Percentiles rank a stretch among this genome's conserved stretches.
These are phyloP conservation scores for Lochmaea crataegi DNA, from an alignment of 2,888 invertebrate species.

Conservation along the genomic window DNA sequence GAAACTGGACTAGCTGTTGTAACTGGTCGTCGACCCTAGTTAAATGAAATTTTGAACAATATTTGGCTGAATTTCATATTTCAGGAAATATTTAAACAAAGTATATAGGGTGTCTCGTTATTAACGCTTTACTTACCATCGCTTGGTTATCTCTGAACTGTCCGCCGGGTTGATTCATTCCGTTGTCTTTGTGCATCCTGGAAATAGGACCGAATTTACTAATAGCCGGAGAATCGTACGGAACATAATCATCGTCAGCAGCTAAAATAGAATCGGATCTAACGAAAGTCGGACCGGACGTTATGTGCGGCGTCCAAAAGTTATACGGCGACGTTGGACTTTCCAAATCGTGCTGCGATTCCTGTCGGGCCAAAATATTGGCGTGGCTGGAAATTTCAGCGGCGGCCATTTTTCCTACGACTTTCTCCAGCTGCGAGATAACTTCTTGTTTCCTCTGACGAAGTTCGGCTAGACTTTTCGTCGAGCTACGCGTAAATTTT, in stretches of 20 bases:
- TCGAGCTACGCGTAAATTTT: constrained; percentile 58
- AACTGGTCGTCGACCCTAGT: constrained; percentile 65
- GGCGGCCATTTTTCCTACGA: constrained; percentile 67
- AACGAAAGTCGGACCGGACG: constrained; percentile 49
- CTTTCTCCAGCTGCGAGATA: constrained; percentile 71
- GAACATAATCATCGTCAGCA: constrained; percentile 75
- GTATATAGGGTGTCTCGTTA: not conserved
- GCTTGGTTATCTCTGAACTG: constrained; percentile 60
- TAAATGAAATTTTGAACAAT: constrained; percentile 8
- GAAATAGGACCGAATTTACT: constrained; percentile 80
- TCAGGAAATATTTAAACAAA: not conserved
- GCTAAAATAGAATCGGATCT: constrained; percentile 69
- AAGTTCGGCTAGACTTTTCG: constrained; percentile 70
- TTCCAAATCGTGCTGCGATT: constrained; percentile 59
- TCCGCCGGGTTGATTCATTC: constrained; percentile 53
- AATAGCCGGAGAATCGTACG: constrained; percentile 74
- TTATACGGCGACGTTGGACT: constrained; percentile 62
- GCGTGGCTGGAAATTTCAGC: constrained; percentile 63
- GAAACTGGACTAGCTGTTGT: constrained; percentile 63
- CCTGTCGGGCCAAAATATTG: constrained; percentile 61
- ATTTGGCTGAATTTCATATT: too few species aligned
- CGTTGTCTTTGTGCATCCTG: constrained; percentile 62
- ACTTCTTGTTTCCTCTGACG: constrained; percentile 73
- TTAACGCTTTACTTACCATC: constrained; percentile 53
- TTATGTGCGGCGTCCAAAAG: constrained; percentile 60